Evolutionary conservation across 2,797 vertebrate species (phyloP), one percentile per base, ranked within the genome.

Genomic region (Sebastolobus alascanus): DNA sequence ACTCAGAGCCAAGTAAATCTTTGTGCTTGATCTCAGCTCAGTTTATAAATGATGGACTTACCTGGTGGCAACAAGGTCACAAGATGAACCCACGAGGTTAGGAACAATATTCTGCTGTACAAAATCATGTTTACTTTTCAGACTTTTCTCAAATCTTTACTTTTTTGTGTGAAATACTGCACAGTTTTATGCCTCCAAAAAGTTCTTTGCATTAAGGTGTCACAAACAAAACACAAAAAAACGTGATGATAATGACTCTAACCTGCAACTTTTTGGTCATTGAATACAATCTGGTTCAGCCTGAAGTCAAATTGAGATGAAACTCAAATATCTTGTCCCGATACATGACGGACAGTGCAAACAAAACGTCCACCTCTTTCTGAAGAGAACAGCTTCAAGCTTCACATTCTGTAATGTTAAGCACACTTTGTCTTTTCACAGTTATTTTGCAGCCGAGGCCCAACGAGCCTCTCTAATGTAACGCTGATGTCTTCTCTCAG

Each of bases 401-500:
- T 20, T 1, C 64, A 68, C 22, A 29, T 20, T 60, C 11, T 46
- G 22, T 50, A 43, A 18, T 29, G 46, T 61, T 68, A 29, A 69
- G 56, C 61, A 43, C 56, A 25, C 43, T 40, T 73, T 43, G n/a
- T 79, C 58, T 79, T 79, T 67, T 71, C 22, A 35, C 58, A 56
- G 18, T 68, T 27, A 35, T 37, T 73, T 71, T 33, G 46, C 37
- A 75, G 65, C 4, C 46, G 0, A 4, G 27, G 29, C 50, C 29
- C 8, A 16, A 37, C 37, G 20, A 37, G 40, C 52, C 46, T 7
- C 59, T 37, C 60, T 85, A 76, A 84, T 71, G 46, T 52, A 43
- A 54, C 54, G 65, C 65, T n/a, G 69, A 67, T 70, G 80, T 77
- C 73, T 61, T 68, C 80, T 75, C 58, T 83, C 63, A 70, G 83